Base-by-base conservation (phyloP, 2,888 invertebrate genomes). In the Graphium colonna region DNA sequence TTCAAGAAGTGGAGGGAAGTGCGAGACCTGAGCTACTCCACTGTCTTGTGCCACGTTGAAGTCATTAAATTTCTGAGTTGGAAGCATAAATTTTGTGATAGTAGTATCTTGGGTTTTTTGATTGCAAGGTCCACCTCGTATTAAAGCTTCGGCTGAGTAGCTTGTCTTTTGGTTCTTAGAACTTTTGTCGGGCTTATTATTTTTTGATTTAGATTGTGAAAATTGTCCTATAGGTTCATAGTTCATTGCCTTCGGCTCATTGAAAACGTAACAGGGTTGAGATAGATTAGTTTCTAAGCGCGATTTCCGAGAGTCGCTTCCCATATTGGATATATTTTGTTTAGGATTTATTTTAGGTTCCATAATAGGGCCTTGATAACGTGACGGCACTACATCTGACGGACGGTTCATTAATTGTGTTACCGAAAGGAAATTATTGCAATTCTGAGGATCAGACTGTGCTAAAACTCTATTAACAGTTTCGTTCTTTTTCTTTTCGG, bases 361-460 rank as follows among this genome's bases (percentile, higher is more conserved):
- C 26, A 72, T 64, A 59, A 70, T 74, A 12, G 76, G 61, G 10
- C 69, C 73, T 58, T 80, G 82, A 61, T 80, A 80, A 17, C 87
- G 76, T 21, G 82, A 73, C 43, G 77, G 49, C 65, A 78, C 75
- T 60, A 75, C 82, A 58, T 86, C 87, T 9, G 74, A 76, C 7
- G 88, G 79, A 15, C 89, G 79, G 62, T 89, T 89, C 89, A 89
- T 89, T 44, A 89, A 65, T 55, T 89, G 89, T 1, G 89, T 87
- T 7, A 89, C 89, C 7, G 89, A 89, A 16, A 89, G 76, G 59
- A 88, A 89, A 66, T 83, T 89, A 15, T 79, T 77, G 59, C 87
- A 87, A 52, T 82, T 84, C 63, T 86, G 85, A 60, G 78, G 60
- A 56, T 89, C 89, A 44, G 71, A 57, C 59, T 81, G 82, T 15